Evolutionary conservation across 2,113 vertebrate genomes (phyloP).

Genomic region (Phylloscopus trochilus): DNA sequence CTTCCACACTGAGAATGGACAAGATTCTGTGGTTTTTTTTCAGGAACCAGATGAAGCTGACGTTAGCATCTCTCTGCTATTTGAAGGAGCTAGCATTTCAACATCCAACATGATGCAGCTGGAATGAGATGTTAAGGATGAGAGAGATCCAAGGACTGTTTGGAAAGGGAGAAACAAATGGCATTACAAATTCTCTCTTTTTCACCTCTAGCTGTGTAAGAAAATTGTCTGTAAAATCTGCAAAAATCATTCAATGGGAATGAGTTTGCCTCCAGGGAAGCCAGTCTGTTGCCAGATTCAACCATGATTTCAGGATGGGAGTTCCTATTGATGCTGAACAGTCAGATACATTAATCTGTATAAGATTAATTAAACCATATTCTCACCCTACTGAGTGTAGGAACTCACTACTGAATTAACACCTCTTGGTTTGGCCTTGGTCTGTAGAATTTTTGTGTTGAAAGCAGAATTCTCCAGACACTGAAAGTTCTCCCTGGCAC

Average conservation of each 20-base stretch:
- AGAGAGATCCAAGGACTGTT: background rate
- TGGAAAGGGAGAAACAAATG: background rate
- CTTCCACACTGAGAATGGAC: background rate
- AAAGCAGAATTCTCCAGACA: constrained; percentile 19
- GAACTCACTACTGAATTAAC: background rate
- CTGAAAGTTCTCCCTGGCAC: background rate
- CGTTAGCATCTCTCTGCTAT: background rate
- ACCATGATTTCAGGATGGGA: background rate
- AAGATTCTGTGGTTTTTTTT: background rate
- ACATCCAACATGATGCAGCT: background rate
- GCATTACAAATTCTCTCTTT: background rate
- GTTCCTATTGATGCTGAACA: background rate
- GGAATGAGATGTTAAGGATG: background rate
- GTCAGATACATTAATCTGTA: background rate
- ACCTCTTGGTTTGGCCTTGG: background rate
- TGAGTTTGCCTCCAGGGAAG: background rate
- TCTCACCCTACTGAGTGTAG: background rate
- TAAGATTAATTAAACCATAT: background rate
- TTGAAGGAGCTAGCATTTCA: background rate
- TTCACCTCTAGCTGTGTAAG: background rate
- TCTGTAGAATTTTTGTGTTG: background rate
- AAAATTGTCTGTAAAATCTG: background rate
- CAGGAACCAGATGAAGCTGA: background rate
- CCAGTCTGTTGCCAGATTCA: background rate
- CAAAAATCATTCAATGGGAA: background rate